These are phyloP conservation scores for Zosterops pallidus DNA, from an alignment of 2,113 vertebrate genomes.

Conservation along the genomic window DNA sequence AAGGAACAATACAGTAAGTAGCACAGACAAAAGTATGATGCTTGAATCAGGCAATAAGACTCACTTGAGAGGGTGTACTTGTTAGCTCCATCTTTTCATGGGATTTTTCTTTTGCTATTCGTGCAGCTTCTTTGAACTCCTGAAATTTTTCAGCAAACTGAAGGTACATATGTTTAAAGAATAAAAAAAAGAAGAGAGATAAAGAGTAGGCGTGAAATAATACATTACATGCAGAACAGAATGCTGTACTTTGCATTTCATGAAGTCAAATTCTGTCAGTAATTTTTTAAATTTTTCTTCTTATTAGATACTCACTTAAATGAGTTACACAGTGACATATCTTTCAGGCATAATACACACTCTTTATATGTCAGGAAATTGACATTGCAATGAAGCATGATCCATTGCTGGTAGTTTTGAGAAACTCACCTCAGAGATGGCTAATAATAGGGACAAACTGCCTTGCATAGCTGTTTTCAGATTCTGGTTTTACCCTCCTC, in stretches of 20 bases:
- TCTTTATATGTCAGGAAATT: neutral
- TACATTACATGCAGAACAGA: slow-evolving; percentile 49
- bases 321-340: neutral
- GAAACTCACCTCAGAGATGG: neutral
- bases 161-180: slow-evolving; percentile 41
- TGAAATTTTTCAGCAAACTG: slow-evolving; percentile 99
- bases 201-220: slow-evolving; percentile 24
- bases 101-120: slow-evolving; percentile 95
- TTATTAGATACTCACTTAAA: neutral
- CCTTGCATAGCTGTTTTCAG: neutral
- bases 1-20: neutral
- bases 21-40: neutral
- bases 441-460: neutral
- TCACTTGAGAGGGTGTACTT: slow-evolving; percentile 96
- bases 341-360: neutral
- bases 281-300: neutral
- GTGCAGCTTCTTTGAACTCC: slow-evolving; percentile 97
- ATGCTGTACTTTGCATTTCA: slow-evolving; percentile 7
- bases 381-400: neutral
- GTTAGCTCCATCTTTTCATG: slow-evolving; percentile 97
- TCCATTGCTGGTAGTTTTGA: neutral
- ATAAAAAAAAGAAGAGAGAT: neutral
- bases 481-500: neutral
- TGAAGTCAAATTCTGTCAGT: neutral
- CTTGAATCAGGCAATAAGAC: neutral